Evolutionary conservation across 2,888 invertebrate genomes (phyloP).

Genomic region (Plagodis dolabraria): DNA sequence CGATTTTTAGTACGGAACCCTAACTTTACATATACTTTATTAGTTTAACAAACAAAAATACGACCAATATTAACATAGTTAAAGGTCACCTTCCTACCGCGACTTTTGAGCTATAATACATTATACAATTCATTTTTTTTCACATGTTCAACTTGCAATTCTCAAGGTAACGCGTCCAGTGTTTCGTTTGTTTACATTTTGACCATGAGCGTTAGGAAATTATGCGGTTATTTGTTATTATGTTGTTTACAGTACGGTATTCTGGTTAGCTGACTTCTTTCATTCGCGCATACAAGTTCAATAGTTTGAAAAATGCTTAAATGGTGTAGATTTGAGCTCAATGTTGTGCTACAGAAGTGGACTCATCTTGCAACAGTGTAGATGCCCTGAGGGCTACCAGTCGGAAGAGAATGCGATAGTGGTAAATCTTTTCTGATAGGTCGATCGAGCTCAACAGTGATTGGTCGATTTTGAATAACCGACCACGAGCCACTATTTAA

Average conservation of each 20-base stretch:
- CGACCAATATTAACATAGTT: no score
- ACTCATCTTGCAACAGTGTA: no score
- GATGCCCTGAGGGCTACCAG: no score
- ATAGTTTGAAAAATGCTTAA: no score
- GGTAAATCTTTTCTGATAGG: no score
- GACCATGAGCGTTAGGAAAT: constrained; percentile 20
- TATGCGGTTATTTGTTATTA: constrained; percentile 11
- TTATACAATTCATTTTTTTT: constrained; percentile 18
- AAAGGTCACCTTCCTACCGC: not conserved
- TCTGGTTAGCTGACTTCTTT: not conserved
- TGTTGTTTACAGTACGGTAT: constrained; percentile 5
- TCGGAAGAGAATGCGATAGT: no score
- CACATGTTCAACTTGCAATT: constrained; percentile 16
- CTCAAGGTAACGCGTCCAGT: constrained; percentile 18
- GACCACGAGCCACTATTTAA: no score
- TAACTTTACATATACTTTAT: no score
- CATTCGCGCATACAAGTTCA: not conserved
- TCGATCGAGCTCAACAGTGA: no score
- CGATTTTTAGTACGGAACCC: no score
- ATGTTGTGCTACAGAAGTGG: not conserved
- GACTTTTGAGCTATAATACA: not conserved
- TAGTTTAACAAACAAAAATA: no score
- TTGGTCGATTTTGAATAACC: no score
- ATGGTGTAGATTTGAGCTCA: not conserved
- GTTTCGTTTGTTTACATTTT: constrained; percentile 21